Conservation (phyloP, 2,797 vertebrate species). For the Chelmon rostratus region DNA sequence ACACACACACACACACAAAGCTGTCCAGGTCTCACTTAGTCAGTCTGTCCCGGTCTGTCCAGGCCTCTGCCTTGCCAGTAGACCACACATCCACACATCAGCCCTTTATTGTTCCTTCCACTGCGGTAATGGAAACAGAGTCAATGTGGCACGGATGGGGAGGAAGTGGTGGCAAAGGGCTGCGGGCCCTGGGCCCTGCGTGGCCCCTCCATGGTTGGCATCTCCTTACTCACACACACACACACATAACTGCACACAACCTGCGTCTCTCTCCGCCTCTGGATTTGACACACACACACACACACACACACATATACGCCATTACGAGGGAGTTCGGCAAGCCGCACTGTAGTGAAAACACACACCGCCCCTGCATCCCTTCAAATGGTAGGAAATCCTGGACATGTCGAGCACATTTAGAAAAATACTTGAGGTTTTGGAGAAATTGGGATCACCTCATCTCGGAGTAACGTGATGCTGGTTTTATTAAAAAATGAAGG, state of each 20-base stretch:
- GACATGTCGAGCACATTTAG: slow-evolving; percentile 85
- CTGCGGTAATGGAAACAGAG: slow-evolving; percentile 87
- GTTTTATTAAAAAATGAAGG: slow-evolving; percentile 81
- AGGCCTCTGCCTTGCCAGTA: slow-evolving; percentile 64
- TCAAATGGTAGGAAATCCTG: slow-evolving; percentile 85
- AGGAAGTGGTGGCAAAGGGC: slow-evolving; percentile 79
- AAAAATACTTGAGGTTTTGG: slow-evolving; percentile 85
- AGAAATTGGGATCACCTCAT: slow-evolving; percentile 84
- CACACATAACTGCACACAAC: slow-evolving; percentile 53
- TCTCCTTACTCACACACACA: slow-evolving; percentile 49
- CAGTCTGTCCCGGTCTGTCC: slow-evolving; percentile 66
- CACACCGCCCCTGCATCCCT: slow-evolving; percentile 71
- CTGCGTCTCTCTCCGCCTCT: slow-evolving; percentile 51
- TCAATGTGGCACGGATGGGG: slow-evolving; percentile 76
- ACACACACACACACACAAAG: slow-evolving; percentile 23
- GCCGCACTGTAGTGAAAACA: slow-evolving; percentile 78
- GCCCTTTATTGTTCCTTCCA: slow-evolving; percentile 87
- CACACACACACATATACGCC: slow-evolving; percentile 43
- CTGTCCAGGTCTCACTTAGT: slow-evolving; percentile 57
- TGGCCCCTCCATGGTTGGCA: slow-evolving; percentile 79
- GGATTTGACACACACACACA: slow-evolving; percentile 55
- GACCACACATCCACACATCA: slow-evolving; percentile 85
- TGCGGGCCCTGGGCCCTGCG: slow-evolving; percentile 62
- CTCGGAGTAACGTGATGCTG: slow-evolving; percentile 79
- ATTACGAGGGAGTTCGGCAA: slow-evolving; percentile 59